phyloP scores from a whole-genome alignment of 2,888 invertebrate species.

The Lomographa bimaculata region DNA sequence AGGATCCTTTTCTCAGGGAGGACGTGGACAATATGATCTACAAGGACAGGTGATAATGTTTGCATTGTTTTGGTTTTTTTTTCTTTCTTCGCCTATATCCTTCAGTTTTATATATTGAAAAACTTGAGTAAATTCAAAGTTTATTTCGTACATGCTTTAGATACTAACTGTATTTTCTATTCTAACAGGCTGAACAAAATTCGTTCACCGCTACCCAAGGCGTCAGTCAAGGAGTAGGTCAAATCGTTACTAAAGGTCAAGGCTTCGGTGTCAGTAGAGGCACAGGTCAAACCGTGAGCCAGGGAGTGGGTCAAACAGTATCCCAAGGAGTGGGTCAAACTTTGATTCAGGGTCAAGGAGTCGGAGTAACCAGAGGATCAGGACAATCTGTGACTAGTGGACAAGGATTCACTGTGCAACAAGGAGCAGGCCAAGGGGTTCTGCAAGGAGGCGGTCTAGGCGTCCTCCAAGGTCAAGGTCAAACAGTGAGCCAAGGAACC shows the following conservation, averaged over 20 bases:
- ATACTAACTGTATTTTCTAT: no score
- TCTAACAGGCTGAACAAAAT: constrained; percentile 32
- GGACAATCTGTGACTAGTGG: constrained; percentile 29
- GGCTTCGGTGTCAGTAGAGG: constrained; percentile 30
- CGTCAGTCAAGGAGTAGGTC: constrained; percentile 32
- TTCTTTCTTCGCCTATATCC: no score
- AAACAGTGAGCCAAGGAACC: constrained; percentile 16
- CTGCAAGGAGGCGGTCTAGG: constrained; percentile 11
- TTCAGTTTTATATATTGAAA: no score
- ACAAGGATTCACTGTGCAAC: constrained; percentile 25
- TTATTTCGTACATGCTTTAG: no score
- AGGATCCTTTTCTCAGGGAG: constrained; percentile 40
- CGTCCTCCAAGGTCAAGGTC: constrained; percentile 14
- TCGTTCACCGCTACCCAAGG: constrained; percentile 37
- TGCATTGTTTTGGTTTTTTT: no score
- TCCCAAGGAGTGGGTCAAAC: constrained; percentile 29
- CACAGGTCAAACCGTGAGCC: constrained; percentile 24
- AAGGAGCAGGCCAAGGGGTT: constrained; percentile 22
- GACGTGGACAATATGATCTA: constrained; percentile 40
- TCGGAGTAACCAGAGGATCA: constrained; percentile 24
- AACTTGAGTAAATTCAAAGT: no score
- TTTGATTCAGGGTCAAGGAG: constrained; percentile 31
- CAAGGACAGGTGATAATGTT: constrained; percentile 45
- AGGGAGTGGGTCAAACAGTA: constrained; percentile 33
- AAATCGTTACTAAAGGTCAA: constrained; percentile 26